Base-by-base conservation (phyloP, 2,888 invertebrate genomes). In the Choreutis nemorana region DNA sequence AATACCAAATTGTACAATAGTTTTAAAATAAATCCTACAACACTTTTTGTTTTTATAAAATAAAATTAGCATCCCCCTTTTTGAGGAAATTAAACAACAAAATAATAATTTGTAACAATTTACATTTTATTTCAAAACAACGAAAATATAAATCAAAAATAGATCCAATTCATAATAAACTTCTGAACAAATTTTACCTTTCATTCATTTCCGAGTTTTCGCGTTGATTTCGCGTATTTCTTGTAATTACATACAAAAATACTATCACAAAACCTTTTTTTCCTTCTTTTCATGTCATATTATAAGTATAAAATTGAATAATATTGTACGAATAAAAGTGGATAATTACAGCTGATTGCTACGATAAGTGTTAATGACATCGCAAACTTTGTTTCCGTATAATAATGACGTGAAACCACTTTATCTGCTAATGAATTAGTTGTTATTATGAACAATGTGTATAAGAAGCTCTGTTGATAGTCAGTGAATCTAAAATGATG, bases 401-500 rank as follows among this genome's bases (percentile, higher is more conserved):
- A 40, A 45, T 52, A 50, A 52, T 57, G 52, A 55, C 49, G 53
- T 58, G 58, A 61, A 52, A 57, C 48, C n/a, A n/a, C 47, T 48
- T 34, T 42, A 43, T n/a, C 9, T 23, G 11, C 14, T 8, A 21
- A 21, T n/a, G n/a, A n/a, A n/a, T n/a, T 12, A 20, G n/a, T 21
- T 28, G 12, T 29, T 7, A 16, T 27, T 28, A 36, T 35, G 37
- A 31, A 29, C 34, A 41, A 51, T 45, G 56, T 60, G 59, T 55
- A 33, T 53, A 48, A 45, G 40, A 50, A 45, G 13, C 10, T 26
- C 10, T 18, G 14, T 14, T 26, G n/a, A 14, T 9, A 18, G 18
- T 27, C 6, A 18, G 29, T 27, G 30, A 37, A 40, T 35, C 41
- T 43, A 64, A 48, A 45, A 75, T 65, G 65, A 78, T 78, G 78